Base-by-base conservation (phyloP, 2,888 invertebrate genomes). In the Himalopsyche kuldschensis region DNA sequence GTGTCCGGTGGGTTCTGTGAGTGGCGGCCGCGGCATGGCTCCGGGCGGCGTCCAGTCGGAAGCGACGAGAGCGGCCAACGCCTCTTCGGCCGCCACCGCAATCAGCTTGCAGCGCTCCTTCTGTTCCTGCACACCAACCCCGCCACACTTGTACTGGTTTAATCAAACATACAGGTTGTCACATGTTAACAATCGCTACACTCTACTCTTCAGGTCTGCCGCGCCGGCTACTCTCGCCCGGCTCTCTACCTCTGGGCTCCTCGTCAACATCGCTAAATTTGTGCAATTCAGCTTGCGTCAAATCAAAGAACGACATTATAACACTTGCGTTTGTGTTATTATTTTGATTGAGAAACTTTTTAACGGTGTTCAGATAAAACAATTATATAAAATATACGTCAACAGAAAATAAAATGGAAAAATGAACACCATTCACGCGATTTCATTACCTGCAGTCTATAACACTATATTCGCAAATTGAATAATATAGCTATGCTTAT, bases 91-190 rank as follows among this genome's bases (percentile, higher is more conserved):
- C 80, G 90, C 90, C 85, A 90, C 90, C 86, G 90, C 90, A 30
- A 86, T 85, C 78, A 91, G 88, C 87, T 91, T 89, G 63, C 90
- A 89, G n/a, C 91, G 89, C 88, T 90, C 90, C 88, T 90, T 89
- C 0, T 90, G 88, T 88, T 90, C 91, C 86, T 84, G 82, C 20
- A 82, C 81, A 41, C 81, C 84, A 27, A 81, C 82, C 24, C 89
- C 89, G 78, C 88, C 89, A 84, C 88, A 89, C 79, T 86, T 46
- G 69, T 86, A 81, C 86, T 88, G 87, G 90, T 87, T 41, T 10
- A 30, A 81, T 69, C 69, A 69, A 69, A 69, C 69, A 69, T 69
- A 69, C 69, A 69, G 69, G 69, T 69, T 69, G 69, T 69, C 69
- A 69, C 27, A 69, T 69, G 69, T 69, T 69, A 69, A 69, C 69